Percentiles rank a stretch among this genome's conserved stretches.
These are phyloP conservation scores for Triplophysa rosa DNA, from an alignment of 2,113 vertebrate species.

Conservation along the genomic window DNA sequence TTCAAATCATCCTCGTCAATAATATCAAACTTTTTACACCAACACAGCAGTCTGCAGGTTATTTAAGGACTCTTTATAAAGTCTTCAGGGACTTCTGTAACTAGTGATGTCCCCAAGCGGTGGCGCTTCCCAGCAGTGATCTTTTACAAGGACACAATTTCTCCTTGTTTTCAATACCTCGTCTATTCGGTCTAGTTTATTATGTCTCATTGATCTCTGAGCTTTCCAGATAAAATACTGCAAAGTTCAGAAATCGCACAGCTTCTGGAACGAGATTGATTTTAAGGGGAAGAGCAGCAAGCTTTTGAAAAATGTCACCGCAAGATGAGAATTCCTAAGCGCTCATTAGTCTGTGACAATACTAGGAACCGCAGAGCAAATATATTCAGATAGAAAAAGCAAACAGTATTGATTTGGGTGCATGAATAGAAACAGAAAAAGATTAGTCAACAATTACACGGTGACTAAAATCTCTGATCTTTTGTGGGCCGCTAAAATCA, in stretches of 20 bases:
- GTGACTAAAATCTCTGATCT: neutral
- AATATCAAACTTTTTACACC: neutral
- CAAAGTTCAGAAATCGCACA: neutral
- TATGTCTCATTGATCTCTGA: neutral
- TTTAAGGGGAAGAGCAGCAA: neutral
- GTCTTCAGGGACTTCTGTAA: neutral
- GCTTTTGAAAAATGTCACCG: neutral
- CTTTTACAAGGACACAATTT: neutral
- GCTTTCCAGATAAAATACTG: neutral
- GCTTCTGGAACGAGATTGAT: neutral
- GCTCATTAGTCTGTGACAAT: neutral
- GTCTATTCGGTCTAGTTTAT: neutral
- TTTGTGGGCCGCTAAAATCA: neutral
- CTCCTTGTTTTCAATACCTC: slow-evolving; percentile 1
- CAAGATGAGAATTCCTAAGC: neutral
- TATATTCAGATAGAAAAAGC: neutral
- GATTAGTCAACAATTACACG: neutral
- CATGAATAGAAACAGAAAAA: neutral
- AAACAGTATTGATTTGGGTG: slow-evolving; percentile 2
- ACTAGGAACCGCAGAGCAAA: neutral
- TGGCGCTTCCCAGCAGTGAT: neutral
- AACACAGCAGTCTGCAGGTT: neutral
- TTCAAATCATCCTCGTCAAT: neutral
- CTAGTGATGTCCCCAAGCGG: neutral
- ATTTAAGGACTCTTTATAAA: neutral